Conservation (phyloP, 1,140 invertebrate species). For the Drosophila virilis region DNA sequence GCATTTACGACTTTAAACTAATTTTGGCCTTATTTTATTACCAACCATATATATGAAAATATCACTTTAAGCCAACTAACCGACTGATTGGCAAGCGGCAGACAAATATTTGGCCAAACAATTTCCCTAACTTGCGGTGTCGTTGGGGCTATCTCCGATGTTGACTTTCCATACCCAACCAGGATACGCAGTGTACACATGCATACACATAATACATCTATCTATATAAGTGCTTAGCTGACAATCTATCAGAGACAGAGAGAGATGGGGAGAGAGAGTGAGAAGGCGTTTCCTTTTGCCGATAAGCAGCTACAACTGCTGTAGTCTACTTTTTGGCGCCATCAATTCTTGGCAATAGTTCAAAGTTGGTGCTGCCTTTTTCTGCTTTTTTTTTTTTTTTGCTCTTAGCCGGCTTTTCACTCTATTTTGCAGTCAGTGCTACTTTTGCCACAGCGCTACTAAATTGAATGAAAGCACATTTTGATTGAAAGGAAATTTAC, state of each 20-base stretch:
- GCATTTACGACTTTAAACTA: background rate
- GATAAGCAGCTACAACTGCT: slow-evolving; percentile 33
- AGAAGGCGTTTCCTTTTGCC: slow-evolving; percentile 36
- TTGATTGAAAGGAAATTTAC: slow-evolving; percentile 81
- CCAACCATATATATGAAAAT: background rate
- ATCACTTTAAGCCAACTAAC: slow-evolving; percentile 17
- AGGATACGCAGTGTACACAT: slow-evolving; percentile 22
- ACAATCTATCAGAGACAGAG: slow-evolving; percentile 51
- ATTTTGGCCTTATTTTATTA: background rate
- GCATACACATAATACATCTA: slow-evolving; percentile 10
- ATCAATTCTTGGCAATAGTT: slow-evolving; percentile 66
- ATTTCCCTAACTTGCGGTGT: slow-evolving; percentile 60
- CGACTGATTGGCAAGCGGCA: slow-evolving; percentile 6
- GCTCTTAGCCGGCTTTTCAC: slow-evolving; percentile 35
- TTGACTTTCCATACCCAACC: slow-evolving; percentile 25
- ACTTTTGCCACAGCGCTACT: slow-evolving; percentile 10
- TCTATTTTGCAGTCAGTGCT: slow-evolving; percentile 17
- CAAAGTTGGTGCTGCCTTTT: slow-evolving; percentile 50
- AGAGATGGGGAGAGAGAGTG: no score
- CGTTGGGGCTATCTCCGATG: slow-evolving; percentile 29
- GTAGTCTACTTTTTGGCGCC: slow-evolving; percentile 57
- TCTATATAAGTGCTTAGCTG: slow-evolving; percentile 46
- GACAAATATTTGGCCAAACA: slow-evolving; percentile 56
- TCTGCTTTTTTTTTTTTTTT: background rate
- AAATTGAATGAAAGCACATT: slow-evolving; percentile 82